phyloP scores from a whole-genome alignment of 2,888 invertebrate species.

The Rutpela maculata region DNA sequence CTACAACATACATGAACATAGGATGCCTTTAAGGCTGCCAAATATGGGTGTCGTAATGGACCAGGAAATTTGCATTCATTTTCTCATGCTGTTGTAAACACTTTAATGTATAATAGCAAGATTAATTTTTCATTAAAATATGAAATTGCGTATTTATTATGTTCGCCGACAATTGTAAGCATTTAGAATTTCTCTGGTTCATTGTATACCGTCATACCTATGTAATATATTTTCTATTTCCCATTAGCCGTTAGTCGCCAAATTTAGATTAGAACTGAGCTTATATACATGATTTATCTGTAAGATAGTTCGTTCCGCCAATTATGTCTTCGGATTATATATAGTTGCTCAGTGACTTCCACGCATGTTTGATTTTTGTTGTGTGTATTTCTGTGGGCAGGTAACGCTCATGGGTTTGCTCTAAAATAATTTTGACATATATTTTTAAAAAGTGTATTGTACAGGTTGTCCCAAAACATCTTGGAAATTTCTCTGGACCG shows the following conservation, averaged over 20 bases:
- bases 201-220: conserved; percentile 12
- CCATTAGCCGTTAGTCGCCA: neutral
- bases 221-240: conserved; percentile 25
- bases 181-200: conserved; percentile 1
- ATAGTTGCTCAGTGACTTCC: neutral
- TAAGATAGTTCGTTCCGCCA: neutral
- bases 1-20: conserved; percentile 18
- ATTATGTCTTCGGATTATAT: neutral
- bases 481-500: too few relatives aligned
- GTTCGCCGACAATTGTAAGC: neutral
- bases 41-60: conserved; percentile 29
- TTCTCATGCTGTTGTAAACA: neutral
- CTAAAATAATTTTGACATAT: too few relatives aligned
- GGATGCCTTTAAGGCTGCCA: conserved; percentile 7
- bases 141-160: neutral
- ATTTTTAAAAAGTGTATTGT: too few relatives aligned
- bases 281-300: neutral
- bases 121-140: neutral
- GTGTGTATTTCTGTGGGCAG: neutral
- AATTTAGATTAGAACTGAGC: conserved; percentile 8
- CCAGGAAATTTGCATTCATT: neutral
- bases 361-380: neutral
- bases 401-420: neutral
- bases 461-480: too few relatives aligned
- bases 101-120: neutral